phyloP scores from a whole-genome alignment of 64 coral and sea anemone genomes.

The Porites lutea region DNA sequence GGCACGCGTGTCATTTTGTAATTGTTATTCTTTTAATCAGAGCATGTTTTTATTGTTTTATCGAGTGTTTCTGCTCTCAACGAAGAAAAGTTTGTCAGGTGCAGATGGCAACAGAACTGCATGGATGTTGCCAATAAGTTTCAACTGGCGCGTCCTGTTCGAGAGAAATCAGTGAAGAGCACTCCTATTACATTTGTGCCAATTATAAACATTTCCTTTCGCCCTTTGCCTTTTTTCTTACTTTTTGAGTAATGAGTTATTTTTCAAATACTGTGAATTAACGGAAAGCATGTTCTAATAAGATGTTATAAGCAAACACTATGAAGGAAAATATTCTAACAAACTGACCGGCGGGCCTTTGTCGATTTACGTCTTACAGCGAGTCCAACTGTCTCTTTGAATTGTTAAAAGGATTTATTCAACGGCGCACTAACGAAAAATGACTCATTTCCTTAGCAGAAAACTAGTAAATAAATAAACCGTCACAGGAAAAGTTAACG shows the following conservation, averaged over 20 bases:
- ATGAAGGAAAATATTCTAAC: no score
- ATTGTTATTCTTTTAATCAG: not conserved
- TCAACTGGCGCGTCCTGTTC: not conserved
- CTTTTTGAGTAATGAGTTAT: not conserved
- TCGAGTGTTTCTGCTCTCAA: not conserved
- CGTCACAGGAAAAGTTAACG: not conserved
- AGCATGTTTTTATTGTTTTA: not conserved
- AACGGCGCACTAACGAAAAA: no score
- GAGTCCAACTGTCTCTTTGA: no score
- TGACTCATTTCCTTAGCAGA: no score
- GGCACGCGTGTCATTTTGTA: not conserved
- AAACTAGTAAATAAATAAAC: not conserved
- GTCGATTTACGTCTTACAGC: no score
- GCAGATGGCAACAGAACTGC: not conserved
- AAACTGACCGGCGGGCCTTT: no score
- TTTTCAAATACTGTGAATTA: not conserved
- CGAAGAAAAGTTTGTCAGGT: constrained; percentile 7
- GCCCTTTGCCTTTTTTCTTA: not conserved
- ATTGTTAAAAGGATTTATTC: no score
- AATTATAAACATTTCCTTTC: not conserved
- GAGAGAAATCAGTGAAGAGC: not conserved
- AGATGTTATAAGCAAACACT: not conserved
- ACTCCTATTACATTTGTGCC: no score
- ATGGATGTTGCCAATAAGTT: no score
- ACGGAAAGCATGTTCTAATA: not conserved